Evolutionary conservation across 2,797 vertebrate species (phyloP).

Genomic region (Sebastes melanostomus): DNA sequence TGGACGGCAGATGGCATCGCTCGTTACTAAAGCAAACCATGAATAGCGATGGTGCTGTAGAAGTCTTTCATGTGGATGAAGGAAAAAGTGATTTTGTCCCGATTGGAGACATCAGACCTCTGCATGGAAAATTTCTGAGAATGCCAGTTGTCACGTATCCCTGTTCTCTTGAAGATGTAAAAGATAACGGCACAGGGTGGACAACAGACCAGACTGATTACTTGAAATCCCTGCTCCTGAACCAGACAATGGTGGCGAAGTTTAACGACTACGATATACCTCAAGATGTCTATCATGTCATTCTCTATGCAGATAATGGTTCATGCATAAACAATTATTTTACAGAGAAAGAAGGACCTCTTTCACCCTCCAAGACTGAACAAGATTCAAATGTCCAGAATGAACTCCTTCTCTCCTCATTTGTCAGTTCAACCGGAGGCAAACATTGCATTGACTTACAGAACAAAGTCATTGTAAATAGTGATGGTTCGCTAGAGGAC

Average conservation of each 20-base stretch:
- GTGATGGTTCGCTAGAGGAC: not conserved
- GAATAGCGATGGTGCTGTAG: slow-evolving; percentile 47
- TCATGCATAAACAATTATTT: slow-evolving; percentile 82
- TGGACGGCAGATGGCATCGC: slow-evolving; percentile 87
- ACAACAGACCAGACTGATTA: slow-evolving; percentile 67
- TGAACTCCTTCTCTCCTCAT: not conserved
- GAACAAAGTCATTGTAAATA: not conserved
- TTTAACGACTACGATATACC: slow-evolving; percentile 77
- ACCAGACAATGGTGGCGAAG: slow-evolving; percentile 77
- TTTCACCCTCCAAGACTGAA: not conserved
- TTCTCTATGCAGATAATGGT: slow-evolving; percentile 76
- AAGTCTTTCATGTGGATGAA: slow-evolving; percentile 88
- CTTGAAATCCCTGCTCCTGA: slow-evolving; percentile 82
- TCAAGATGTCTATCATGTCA: slow-evolving; percentile 83
- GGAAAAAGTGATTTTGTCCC: slow-evolving; percentile 85
- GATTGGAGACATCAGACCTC: slow-evolving; percentile 73
- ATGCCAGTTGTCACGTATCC: slow-evolving; percentile 90
- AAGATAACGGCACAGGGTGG: slow-evolving; percentile 79
- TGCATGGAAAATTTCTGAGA: slow-evolving; percentile 83
- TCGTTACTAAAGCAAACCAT: slow-evolving; percentile 72
- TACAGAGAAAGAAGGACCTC: slow-evolving; percentile 45
- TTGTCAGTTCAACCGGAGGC: slow-evolving; percentile 1
- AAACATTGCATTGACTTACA: not conserved
- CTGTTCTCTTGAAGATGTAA: slow-evolving; percentile 84
- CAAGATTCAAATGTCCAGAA: not conserved